These are phyloP conservation scores for Lepus americanus DNA, from an alignment of 2,113 vertebrate species.

Conservation along the genomic window DNA sequence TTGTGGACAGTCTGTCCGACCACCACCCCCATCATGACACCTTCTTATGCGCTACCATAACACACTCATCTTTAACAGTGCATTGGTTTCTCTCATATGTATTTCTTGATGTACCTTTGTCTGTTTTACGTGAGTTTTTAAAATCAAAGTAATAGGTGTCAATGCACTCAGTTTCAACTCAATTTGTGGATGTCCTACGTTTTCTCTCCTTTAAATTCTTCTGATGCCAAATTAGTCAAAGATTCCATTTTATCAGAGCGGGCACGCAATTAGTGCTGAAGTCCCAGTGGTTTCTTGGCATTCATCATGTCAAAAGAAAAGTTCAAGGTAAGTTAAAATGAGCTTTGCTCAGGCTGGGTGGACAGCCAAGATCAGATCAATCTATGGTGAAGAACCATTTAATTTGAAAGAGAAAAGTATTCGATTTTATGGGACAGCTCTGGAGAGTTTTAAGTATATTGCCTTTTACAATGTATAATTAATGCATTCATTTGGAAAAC, in stretches of 20 bases:
- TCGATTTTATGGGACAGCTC: background rate
- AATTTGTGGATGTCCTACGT: background rate
- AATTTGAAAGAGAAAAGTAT: slow-evolving; percentile 31
- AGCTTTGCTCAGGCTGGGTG: slow-evolving; percentile 3
- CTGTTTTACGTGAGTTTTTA: background rate
- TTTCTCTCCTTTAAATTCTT: background rate
- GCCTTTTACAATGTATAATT: background rate
- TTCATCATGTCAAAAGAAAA: slow-evolving; percentile 44
- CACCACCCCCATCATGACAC: background rate
- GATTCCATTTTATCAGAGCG: background rate
- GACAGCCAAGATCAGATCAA: background rate
- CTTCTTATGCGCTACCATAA: background rate
- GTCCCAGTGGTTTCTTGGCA: background rate
- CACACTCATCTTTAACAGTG: background rate
- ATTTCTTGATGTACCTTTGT: background rate
- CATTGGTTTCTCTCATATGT: background rate
- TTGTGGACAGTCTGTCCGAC: background rate
- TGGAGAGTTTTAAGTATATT: background rate
- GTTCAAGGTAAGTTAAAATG: slow-evolving; percentile 46
- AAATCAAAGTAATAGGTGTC: background rate
- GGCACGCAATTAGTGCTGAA: background rate
- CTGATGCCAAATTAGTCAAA: background rate
- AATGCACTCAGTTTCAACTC: background rate
- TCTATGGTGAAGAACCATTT: background rate
- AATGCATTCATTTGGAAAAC: background rate